Base-by-base conservation (phyloP, 2,888 invertebrate genomes). In the Nemotelus pantherinus region DNA sequence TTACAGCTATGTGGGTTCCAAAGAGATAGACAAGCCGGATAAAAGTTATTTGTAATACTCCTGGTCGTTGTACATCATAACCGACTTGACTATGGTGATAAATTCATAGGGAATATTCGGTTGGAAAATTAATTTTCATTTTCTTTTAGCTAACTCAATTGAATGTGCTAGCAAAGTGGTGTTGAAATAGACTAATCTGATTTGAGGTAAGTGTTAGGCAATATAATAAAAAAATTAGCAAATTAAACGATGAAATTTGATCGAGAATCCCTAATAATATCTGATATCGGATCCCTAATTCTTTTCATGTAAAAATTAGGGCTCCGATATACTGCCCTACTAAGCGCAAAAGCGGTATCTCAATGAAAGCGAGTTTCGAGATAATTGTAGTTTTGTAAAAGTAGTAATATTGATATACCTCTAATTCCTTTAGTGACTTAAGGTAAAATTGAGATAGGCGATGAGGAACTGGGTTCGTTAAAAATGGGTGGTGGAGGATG, bases 71-170 rank as follows among this genome's bases (percentile, higher is more conserved):
- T 48, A 43, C 60, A 41, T 67, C 67, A 67, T 67, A 67, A 67
- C 57, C 57, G 57, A 57, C 67, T 45, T 44, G 39, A 67, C 67
- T 48, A n/a, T 25, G 6, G 48, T 25, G n/a, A 68, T 43, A 39
- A 39, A 43, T 55, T 48, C 48, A 48, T 4, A 9, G 53, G 55
- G 47, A 70, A 70, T 70, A 43, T 70, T 53, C 41, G 70, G 70
- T 70, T 70, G 70, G 70, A 70, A 70, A 70, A 70, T 70, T 55
- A 53, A 70, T 70, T 70, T 70, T 70, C 70, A 70, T 70, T 70
- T 70, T 70, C 70, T 43, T 60, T 60, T 25, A 41, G 39, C 3
- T 70, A 47, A 50, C 53, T 10, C 70, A 50, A 53, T 55, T 44
- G 45, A 70, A 63, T 10, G 55, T 47, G 43, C 55, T 70, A 60